Evolutionary conservation across 2,113 vertebrate genomes (phyloP), one percentile per base, ranked within the genome.

Genomic region (Sturnus vulgaris): DNA sequence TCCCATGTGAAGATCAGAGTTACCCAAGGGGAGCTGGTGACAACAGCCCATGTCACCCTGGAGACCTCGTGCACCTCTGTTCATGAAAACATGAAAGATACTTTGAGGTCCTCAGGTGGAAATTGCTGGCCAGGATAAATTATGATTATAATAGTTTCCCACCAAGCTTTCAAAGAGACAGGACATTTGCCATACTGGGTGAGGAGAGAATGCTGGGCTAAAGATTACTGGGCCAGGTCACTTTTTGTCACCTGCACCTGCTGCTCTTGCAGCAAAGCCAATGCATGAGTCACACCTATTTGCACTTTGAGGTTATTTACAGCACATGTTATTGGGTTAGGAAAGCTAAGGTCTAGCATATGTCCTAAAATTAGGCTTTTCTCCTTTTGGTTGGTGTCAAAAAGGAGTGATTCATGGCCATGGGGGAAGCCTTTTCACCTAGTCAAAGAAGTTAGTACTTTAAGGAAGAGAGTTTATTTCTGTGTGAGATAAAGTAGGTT

Each of bases 251-350:
- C 53, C 71, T 66, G 40, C 46, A 53, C 69, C 84, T 73, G 55
- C 63, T 76, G 60, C 64, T 93, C n/a, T 49, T 80, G 56, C 28
- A 68, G 80, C 39, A 77, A 79, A 92, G 73, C 88, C 64, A 93
- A 46, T 11, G 24, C 2, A 2, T 94, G 88, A 93, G 64, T 93
- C 75, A 82, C 66, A 92, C 42, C 52, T 80, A 5, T 77, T 85
- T 86, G 63, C 64, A 53, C 55, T 76, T 80, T 23, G n/a, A 90
- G 46, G 78, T 83, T 93, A 94, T 96, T 94, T 92, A 70, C 33
- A 76, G 53, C 81, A 37, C n/a, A 31, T 7, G 22, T 24, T 88
- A 20, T 60, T 82, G 50, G 35, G 22, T 95, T 84, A 81, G 49
- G 69, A 86, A 75, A 93, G 50, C 63, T 55, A 40, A 88, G 69